Percentiles rank a stretch among this genome's conserved stretches.
These are phyloP conservation scores for Asbolus verrucosus DNA, from an alignment of 1,140 invertebrate genomes.

Conservation along the genomic window DNA sequence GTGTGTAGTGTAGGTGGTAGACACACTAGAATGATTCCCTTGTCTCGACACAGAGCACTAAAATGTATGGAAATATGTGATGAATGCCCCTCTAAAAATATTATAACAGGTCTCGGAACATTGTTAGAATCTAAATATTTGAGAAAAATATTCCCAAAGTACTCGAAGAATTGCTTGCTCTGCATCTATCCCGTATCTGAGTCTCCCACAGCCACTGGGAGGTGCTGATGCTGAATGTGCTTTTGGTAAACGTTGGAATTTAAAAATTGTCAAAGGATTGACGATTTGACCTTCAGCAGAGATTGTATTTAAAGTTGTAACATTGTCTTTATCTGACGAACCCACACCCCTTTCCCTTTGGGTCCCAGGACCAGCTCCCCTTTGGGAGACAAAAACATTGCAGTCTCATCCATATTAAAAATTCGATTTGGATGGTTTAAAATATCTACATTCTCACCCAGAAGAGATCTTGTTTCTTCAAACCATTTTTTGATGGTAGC, in stretches of 20 bases:
- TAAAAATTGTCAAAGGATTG: conserved; percentile 23
- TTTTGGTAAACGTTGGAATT: background rate
- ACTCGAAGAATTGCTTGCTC: conserved; percentile 63
- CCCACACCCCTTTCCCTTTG: conserved; percentile 56
- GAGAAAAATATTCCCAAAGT: conserved; percentile 60
- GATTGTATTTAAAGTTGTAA: conserved; percentile 49
- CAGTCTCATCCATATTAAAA: conserved; percentile 63
- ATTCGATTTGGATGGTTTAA: conserved; percentile 58
- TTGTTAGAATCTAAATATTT: conserved; percentile 57
- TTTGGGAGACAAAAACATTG: conserved; percentile 59
- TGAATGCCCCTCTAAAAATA: conserved; percentile 61
- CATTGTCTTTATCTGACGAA: conserved; percentile 52
- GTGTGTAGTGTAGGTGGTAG: conserved; percentile 33
- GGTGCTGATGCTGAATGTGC: background rate
- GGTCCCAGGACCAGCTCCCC: conserved; percentile 51
- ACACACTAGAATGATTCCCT: conserved; percentile 15
- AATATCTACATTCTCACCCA: conserved; percentile 56
- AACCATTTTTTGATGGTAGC: conserved; percentile 59
- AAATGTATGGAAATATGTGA: conserved; percentile 56
- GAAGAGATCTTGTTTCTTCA: conserved; percentile 54
- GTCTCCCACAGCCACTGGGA: conserved; percentile 56
- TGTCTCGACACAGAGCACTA: conserved; percentile 48
- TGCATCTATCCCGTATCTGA: conserved; percentile 66
- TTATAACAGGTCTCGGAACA: conserved; percentile 59
- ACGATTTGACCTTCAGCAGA: conserved; percentile 49